phyloP scores from a whole-genome alignment of 2,888 invertebrate species.

The Eupithecia subumbrata region DNA sequence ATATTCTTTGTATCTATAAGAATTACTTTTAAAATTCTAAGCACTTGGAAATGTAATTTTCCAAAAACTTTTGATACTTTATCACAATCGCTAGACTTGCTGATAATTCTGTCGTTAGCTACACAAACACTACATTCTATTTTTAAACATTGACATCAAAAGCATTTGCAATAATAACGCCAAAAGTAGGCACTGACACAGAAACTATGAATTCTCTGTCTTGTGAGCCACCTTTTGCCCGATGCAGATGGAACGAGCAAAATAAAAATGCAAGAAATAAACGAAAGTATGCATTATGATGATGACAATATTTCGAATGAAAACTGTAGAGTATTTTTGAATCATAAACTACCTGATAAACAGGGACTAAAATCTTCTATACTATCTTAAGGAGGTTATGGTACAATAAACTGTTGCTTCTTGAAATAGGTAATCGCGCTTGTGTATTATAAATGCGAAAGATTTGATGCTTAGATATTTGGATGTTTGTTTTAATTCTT shows the following conservation, averaged over 20 bases:
- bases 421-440: too few relatives aligned
- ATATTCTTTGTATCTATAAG: too few relatives aligned
- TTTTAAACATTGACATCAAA: not conserved
- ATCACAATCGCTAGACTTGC: not conserved
- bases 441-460: not conserved
- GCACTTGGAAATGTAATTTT: too few relatives aligned
- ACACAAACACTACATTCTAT: not conserved
- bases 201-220: conserved; percentile 8
- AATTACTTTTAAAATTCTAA: too few relatives aligned
- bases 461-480: not conserved
- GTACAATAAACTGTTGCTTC: not conserved
- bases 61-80: too few relatives aligned
- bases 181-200: not conserved
- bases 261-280: conserved; percentile 81
- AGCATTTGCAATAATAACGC: not conserved
- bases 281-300: conserved; percentile 82
- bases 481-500: not conserved
- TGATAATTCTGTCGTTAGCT: not conserved
- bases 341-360: not conserved
- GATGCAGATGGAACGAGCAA: conserved; percentile 67
- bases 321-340: conserved; percentile 49
- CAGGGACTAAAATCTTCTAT: not conserved
- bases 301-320: conserved; percentile 71
- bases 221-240: conserved; percentile 51
- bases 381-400: not conserved